Conservation (phyloP, 2,888 invertebrate genomes). For the Nemurella pictetii region DNA sequence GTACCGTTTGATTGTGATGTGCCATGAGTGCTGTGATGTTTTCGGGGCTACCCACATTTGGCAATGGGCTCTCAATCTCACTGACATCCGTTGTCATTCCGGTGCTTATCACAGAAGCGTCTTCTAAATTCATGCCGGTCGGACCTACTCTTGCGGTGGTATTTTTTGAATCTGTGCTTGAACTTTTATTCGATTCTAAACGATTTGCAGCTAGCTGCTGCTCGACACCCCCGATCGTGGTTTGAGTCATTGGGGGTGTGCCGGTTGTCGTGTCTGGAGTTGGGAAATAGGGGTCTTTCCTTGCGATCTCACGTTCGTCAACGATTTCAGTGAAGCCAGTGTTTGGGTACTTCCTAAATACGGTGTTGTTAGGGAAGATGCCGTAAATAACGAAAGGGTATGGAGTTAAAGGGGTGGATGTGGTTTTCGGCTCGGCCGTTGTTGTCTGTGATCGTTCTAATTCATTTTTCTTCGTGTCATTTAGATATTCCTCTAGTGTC, state of each 20-base stretch:
- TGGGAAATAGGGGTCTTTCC: conserved; percentile 38
- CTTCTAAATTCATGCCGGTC: neutral
- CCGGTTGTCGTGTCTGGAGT: neutral
- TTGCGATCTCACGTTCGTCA: conserved; percentile 40
- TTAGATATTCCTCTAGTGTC: neutral
- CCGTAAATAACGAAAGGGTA: conserved; percentile 72
- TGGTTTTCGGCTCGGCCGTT: neutral
- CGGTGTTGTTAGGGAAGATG: conserved; percentile 75
- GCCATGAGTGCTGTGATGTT: conserved; percentile 17
- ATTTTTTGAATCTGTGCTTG: neutral
- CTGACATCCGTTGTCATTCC: neutral
- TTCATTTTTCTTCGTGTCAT: neutral
- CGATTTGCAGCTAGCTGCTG: neutral
- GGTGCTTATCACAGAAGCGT: neutral
- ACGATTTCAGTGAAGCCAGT: conserved; percentile 40
- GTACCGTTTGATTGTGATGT: conserved; percentile 27
- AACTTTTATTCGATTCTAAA: conserved; percentile 6
- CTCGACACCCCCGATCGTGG: neutral
- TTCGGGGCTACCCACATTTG: neutral
- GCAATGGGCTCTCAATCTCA: neutral
- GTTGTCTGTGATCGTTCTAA: neutral
- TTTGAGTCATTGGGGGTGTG: neutral
- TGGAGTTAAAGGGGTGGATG: conserved; percentile 39
- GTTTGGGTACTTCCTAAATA: conserved; percentile 78
- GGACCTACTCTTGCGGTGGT: neutral